Percentiles rank a stretch among this genome's conserved stretches.
Evolutionary conservation across 2,888 invertebrate genomes (phyloP).

Genomic region (Cosmia pyralina): DNA sequence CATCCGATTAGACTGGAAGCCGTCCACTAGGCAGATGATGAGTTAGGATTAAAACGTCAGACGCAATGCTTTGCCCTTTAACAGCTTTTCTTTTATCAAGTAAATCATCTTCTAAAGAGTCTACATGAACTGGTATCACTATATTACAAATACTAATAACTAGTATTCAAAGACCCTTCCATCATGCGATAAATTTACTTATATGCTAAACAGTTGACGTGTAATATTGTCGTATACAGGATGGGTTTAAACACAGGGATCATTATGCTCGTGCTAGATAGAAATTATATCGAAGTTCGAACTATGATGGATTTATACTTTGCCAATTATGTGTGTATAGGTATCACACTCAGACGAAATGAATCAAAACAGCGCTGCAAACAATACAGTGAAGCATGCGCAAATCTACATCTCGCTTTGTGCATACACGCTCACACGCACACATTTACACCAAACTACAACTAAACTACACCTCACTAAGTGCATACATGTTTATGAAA

Average conservation of each 20-base stretch:
- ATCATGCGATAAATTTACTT: constrained; percentile 14
- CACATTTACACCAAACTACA: no score
- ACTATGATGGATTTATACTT: not conserved
- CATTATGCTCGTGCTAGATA: not conserved
- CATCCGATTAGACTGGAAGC: no score
- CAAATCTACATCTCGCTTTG: no score
- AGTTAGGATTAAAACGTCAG: not conserved
- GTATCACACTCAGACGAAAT: no score
- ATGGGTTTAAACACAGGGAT: not conserved
- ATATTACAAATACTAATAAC: constrained; percentile 12
- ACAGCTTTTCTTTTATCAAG: not conserved
- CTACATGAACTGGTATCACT: not conserved
- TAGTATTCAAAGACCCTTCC: not conserved
- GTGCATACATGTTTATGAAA: no score
- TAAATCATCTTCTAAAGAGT: not conserved
- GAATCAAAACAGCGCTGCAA: no score
- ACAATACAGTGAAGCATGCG: no score
- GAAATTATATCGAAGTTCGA: not conserved
- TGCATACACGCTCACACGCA: no score
- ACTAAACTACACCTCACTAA: no score
- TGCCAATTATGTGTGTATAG: not conserved
- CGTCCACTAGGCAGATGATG: no score
- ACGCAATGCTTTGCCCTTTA: not conserved
- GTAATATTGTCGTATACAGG: constrained; percentile 7
- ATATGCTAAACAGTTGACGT: constrained; percentile 28